Base-by-base conservation (phyloP, 1,140 invertebrate genomes). In the Monomorium pharaonis region DNA sequence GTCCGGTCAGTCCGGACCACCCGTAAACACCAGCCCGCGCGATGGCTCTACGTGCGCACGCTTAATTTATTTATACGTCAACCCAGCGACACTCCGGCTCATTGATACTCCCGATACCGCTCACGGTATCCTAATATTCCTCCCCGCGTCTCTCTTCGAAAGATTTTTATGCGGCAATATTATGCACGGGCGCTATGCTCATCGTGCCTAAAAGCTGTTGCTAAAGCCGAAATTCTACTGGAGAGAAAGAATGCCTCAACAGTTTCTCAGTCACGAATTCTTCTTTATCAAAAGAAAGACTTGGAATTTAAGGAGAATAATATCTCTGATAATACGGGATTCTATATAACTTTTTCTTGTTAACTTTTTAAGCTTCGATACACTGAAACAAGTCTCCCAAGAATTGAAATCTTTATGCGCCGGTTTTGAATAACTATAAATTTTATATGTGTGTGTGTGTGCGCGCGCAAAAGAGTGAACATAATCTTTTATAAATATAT, bases 31-130 rank as follows among this genome's bases (percentile, higher is more conserved):
- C 49, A 49, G 30, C 47, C 27, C 80, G 51, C 70, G 33, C 67
- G 51, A 63, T 27, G 37, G 42, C 44, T n/a, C n/a, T 60, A 42
- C 37, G 47, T 24, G 69, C 49, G 69, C 49, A 7, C 37, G 47
- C 54, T 84, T 84, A 76, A 76, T 84, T 80, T 80, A 74, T 58
- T 63, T 84, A 54, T 85, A 56, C 87, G 63, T 81, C 62, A 89
- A 86, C 47, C 49, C 24, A 33, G 49, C 42, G 9, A 60, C 65
- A 21, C 72, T 86, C 51, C 51, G 49, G 7, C 16, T 18, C 75
- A 83, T 88, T 83, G 87, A 86, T 88, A 88, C 60, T 75, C 27
- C 54, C 30, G 42, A 84, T 63, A 84, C 44, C 72, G 27, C 42
- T 58, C 33, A 7, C 47, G 37, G 37, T n/a, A n/a, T n/a, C 9